Base-by-base conservation (phyloP, 2,797 vertebrate species). In the Brotogeris chrysoptera region DNA sequence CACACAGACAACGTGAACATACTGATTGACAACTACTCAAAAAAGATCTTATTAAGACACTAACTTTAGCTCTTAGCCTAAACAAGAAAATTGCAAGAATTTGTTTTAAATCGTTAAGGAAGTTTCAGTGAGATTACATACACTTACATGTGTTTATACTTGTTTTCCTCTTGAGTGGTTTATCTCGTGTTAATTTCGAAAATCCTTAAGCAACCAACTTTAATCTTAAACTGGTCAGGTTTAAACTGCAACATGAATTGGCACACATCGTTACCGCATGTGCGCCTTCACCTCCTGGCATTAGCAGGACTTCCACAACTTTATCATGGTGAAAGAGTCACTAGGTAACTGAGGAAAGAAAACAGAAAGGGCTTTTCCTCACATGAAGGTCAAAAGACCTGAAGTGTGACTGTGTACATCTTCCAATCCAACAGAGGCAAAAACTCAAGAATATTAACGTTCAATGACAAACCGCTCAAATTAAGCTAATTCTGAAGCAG, bases 201-300 rank as follows among this genome's bases (percentile, higher is more conserved):
- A 71, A 27, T 57, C 38, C 19, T 16, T 46, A 50, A 74, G 19
- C 25, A 41, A 47, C 27, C 10, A 39, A 25, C 13, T 38, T 50
- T 24, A 65, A 49, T n/a, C 15, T 64, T 70, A 23, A 74, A 25
- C 15, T 18, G 63, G n/a, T 23, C 47, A 68, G 13, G 10, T 49
- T 53, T 41, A 41, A 65, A 11, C 34, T 20, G 74, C 28, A 25
- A 2, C 12, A 20, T 11, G 44, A 63, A 27, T 10, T 7, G 16
- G 32, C 43, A 52, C 47, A 30, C 11, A 10, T 13, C 0, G 0
- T 36, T 55, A 64, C 34, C 17, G n/a, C 16, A 21, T 0, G 5
- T 1, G 1, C 38, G 28, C 13, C 28, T 43, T 20, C 19, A 57
- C 28, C 28, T 79, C 49, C 43, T 38, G 63, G 36, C 25, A 18